Evolutionary conservation across 2,888 invertebrate genomes (phyloP).

Genomic region (Sthenelais limicola): DNA sequence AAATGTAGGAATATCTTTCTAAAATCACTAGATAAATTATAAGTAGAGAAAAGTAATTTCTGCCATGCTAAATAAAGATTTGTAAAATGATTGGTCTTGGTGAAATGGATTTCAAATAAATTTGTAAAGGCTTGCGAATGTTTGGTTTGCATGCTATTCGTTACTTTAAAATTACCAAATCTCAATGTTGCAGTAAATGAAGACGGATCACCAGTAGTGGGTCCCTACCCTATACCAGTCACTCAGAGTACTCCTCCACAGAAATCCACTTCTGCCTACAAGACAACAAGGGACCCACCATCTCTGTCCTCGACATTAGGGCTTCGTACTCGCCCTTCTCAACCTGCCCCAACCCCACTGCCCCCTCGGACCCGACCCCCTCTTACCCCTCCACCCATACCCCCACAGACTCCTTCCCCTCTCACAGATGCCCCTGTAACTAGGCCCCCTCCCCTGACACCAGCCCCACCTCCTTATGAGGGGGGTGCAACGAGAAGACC

Average conservation of each 20-base stretch:
- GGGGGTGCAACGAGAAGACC: too few relatives aligned
- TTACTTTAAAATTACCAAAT: too few relatives aligned
- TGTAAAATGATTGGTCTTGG: too few relatives aligned
- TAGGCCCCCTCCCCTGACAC: neutral
- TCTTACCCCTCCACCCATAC: neutral
- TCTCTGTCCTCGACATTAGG: neutral
- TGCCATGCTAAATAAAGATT: too few relatives aligned
- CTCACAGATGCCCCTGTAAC: neutral
- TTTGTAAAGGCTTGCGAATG: too few relatives aligned
- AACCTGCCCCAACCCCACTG: neutral
- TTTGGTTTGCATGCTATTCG: too few relatives aligned
- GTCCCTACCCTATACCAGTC: too few relatives aligned
- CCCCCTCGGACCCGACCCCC: neutral
- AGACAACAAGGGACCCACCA: neutral
- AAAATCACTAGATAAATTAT: too few relatives aligned
- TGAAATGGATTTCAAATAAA: too few relatives aligned
- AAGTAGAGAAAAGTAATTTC: too few relatives aligned
- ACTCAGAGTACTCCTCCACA: neutral
- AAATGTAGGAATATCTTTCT: too few relatives aligned
- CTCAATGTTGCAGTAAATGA: conserved; percentile 1
- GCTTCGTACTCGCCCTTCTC: neutral
- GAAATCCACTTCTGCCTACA: neutral
- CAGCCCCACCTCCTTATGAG: too few relatives aligned
- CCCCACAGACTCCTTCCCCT: neutral
- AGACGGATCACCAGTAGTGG: conserved; percentile 8